Base-by-base conservation (phyloP, 2,113 vertebrate genomes). In the Planiliza haematocheilus region DNA sequence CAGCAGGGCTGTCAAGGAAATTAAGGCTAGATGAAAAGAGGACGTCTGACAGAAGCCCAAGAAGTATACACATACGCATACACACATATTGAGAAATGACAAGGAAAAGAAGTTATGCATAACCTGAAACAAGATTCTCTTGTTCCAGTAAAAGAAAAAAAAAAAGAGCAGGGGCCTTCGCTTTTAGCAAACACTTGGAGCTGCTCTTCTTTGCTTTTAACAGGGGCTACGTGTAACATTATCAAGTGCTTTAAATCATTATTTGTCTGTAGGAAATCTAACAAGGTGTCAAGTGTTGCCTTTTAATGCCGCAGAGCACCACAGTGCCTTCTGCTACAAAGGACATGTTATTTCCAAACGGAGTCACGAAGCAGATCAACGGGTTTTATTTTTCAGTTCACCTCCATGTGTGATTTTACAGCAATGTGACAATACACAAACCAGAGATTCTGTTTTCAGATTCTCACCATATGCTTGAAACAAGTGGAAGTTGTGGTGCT, bases 1-100 rank as follows among this genome's bases (percentile, higher is more conserved):
- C 68, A 9, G 73, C 93, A 98, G 97, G 97, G 96, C 70, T 96
- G 95, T 86, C 96, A 97, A 45, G 81, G 84, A 77, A 85, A 82
- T 79, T 84, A 75, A 63, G 18, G 43, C 66, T 49, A 56, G 43
- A 60, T 36, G 66, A 55, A 70, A 55, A 76, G 14, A 59, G 11
- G 46, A 51, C 18, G 10, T 38, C n/a, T 11, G 10, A 50, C 45
- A 39, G 46, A 51, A 56, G 61, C 60, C 63, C 43, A 49, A 50
- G 63, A 50, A 73, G 45, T 13, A 20, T 12, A 50, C 18, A 38
- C n/a, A 4, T 16, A 18, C 39, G 14, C 30, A 56, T 13, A 20
- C 41, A 17, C 39, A 52, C 42, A 46, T 7, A 20, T 42, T 10
- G 0, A 51, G 38, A 46, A 52, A 38, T 46, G 45, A 80, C 41